phyloP scores from a whole-genome alignment of 2,113 vertebrate species.

The Helogale parvula region DNA sequence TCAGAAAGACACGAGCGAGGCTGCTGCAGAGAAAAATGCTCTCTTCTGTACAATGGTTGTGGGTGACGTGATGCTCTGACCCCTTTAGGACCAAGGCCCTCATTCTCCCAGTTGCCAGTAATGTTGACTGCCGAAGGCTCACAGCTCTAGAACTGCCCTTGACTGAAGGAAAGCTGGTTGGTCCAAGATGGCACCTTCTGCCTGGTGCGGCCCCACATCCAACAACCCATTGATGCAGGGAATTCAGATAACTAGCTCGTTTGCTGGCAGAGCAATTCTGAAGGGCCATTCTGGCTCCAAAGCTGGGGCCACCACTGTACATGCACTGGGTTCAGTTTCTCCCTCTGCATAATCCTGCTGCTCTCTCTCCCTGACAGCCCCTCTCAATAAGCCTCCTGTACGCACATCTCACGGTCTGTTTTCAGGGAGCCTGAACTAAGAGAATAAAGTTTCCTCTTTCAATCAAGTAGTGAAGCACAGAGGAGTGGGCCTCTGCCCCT shows the following conservation, averaged over 20 bases:
- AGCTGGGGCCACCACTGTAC: neutral
- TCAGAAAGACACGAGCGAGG: neutral
- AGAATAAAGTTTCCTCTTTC: neutral
- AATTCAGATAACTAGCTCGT: neutral
- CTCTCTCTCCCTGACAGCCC: too few species aligned
- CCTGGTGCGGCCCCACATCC: neutral
- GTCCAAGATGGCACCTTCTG: neutral
- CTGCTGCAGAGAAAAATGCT: neutral
- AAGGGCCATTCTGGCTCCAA: neutral
- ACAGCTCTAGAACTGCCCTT: neutral
- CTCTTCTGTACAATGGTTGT: neutral
- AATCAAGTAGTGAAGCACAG: neutral
- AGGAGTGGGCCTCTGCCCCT: neutral
- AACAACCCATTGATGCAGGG: accelerated
- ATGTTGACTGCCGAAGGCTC: neutral
- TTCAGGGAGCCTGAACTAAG: neutral
- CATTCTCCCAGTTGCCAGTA: neutral
- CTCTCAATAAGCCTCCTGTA: neutral
- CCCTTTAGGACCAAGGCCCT: neutral
- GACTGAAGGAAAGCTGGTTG: neutral
- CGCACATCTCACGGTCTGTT: neutral
- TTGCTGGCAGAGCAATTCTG: neutral
- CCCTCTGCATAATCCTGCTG: neutral
- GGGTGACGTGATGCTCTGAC: neutral
- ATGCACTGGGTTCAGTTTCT: neutral